Evolutionary conservation across 1,140 invertebrate species (phyloP), one percentile per base, ranked within the genome.

Genomic region (Macrobrachium rosenbergii): DNA sequence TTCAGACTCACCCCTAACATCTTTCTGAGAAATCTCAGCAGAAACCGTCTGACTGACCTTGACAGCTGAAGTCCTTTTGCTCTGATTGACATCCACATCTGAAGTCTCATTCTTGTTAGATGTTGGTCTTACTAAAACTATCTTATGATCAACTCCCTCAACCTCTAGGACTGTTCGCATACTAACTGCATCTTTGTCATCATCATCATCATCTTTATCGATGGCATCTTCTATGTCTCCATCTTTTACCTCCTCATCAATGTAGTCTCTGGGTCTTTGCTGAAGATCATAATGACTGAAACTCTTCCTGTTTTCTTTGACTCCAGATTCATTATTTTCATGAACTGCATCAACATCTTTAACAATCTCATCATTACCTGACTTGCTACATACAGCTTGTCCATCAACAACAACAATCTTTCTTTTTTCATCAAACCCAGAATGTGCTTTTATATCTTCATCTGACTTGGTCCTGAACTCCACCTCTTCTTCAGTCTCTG

Each of bases 211-310:
- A 80, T 16, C 45, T 80, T 60, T 62, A 8, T 37, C 16, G 10
- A 17, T 23, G 14, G 23, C 69, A 28, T 72, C 67, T 19, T 69
- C 23, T 2, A 28, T 23, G 23, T 72, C 69, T 72, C 37, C 37
- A 72, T 16, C 69, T 28, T 77, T 52, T 45, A 5, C 17, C 16
- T 77, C 77, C 0, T 63, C 77, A 23, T 16, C 23, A 63, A 62
- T 60, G 52, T 80, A 21, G 8, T 80, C 77, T 80, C 19, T 60
- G 14, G 45, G 77, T 19, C 59, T 52, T 59, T 80, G 77, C 21
- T 60, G 52, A 16, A 80, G 59, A 59, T 80, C 77, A 80, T 80
- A 80, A 28, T 80, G 77, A 23, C 52, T 80, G 77, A 80, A 80
- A 37, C 77, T 80, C 59, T 80, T 80, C n/a, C 59, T 80, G 77